phyloP scores from a whole-genome alignment of 2,113 vertebrate species.

The Thamnophis sirtalis region DNA sequence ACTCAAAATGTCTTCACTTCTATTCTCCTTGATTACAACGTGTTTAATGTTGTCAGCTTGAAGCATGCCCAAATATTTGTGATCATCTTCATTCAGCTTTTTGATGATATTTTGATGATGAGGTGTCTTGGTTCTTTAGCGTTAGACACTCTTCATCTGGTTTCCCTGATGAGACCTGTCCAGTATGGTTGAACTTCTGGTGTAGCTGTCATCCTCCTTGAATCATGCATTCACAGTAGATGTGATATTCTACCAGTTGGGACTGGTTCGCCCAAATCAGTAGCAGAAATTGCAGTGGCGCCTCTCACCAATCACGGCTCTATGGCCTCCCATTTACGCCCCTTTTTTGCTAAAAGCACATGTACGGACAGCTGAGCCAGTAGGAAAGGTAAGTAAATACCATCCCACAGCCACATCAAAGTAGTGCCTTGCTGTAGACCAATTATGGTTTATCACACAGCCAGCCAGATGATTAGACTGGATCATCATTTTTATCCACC shows the following conservation, averaged over 20 bases:
- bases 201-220: background rate
- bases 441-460: background rate
- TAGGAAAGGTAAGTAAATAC: too few species aligned
- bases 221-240: background rate
- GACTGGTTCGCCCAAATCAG: too few species aligned
- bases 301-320: too few species aligned
- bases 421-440: background rate
- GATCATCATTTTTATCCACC: background rate
- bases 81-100: background rate
- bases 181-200: background rate
- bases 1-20: background rate
- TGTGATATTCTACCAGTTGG: too few species aligned
- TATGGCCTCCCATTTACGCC: too few species aligned
- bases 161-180: background rate
- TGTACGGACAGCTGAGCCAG: too few species aligned
- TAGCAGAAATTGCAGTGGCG: too few species aligned
- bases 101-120: background rate
- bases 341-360: too few species aligned
- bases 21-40: background rate
- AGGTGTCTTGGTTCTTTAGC: background rate
- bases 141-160: background rate
- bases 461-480: background rate
- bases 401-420: background rate
- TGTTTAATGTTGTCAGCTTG: background rate
- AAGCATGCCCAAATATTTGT: background rate